These are phyloP conservation scores for Pipistrellus nathusii DNA, from an alignment of 2,797 vertebrate genomes.

Conservation along the genomic window DNA sequence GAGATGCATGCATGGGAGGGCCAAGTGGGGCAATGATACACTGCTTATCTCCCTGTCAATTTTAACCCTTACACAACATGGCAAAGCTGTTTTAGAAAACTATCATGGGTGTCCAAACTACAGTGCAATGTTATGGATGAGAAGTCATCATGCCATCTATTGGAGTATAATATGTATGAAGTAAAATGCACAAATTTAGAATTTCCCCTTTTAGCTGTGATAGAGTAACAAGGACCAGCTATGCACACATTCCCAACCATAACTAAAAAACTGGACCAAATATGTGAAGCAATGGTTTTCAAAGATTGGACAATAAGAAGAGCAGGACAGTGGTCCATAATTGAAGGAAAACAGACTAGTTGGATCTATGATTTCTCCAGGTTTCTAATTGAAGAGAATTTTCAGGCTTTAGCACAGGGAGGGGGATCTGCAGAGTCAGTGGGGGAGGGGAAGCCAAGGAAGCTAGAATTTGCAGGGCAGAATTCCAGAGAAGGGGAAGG, in stretches of 20 bases:
- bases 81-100: not conserved
- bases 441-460: not conserved
- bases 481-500: not conserved
- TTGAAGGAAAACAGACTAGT: not conserved
- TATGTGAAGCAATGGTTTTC: not conserved
- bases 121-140: not conserved
- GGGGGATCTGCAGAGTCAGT: not conserved
- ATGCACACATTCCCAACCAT: not conserved
- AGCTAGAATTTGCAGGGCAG: not conserved
- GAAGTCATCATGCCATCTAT: not conserved
- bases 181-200: slow-evolving; percentile 3
- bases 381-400: not conserved
- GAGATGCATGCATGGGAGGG: not conserved
- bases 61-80: not conserved
- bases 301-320: not conserved
- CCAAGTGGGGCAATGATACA: not conserved
- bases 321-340: not conserved
- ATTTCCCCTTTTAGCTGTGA: not conserved
- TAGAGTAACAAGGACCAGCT: not conserved
- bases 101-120: not conserved
- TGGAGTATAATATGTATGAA: not conserved
- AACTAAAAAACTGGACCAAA: not conserved
- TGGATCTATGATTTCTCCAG: not conserved
- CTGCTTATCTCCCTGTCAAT: not conserved
- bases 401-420: not conserved